A percentile compares a stretch with the other conserved stretches of the same genome.
Evolutionary conservation across 1,140 invertebrate species (phyloP).

Genomic region (Zaprionus kolodkinae): DNA sequence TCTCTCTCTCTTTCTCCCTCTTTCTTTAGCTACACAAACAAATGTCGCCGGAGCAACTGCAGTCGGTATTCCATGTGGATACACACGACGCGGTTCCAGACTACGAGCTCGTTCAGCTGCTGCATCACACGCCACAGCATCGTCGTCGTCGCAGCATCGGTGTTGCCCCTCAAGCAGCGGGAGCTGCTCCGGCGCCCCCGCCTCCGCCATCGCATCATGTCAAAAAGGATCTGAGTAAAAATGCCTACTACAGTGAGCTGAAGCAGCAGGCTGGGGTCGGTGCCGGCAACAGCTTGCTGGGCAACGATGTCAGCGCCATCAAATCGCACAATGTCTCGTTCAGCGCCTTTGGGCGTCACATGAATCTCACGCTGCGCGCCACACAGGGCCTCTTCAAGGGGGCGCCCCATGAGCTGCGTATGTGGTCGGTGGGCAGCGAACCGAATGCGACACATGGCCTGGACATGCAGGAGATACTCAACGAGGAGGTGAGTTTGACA

Average conservation of each 20-base stretch:
- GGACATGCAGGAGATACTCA: slow-evolving; percentile 89
- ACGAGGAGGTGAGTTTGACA: slow-evolving; percentile 70
- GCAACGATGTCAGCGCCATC: slow-evolving; percentile 81
- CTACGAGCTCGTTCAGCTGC: slow-evolving; percentile 86
- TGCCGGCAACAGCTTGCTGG: slow-evolving; percentile 45
- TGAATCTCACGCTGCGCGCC: slow-evolving; percentile 89
- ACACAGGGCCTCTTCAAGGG: slow-evolving; percentile 90
- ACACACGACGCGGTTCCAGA: slow-evolving; percentile 88
- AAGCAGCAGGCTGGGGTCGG: slow-evolving; percentile 52
- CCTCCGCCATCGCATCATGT: slow-evolving; percentile 70
- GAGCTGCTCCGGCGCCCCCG: slow-evolving; percentile 11
- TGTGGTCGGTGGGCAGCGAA: slow-evolving; percentile 90
- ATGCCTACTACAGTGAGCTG: slow-evolving; percentile 79
- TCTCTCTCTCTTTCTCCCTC: slow-evolving; percentile 13
- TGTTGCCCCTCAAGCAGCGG: slow-evolving; percentile 42
- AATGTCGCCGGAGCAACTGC: slow-evolving; percentile 92
- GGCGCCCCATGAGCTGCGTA: slow-evolving; percentile 87
- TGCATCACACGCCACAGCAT: slow-evolving; percentile 84
- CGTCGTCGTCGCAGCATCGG: slow-evolving; percentile 79
- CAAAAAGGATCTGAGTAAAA: slow-evolving; percentile 84
- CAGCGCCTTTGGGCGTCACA: slow-evolving; percentile 90
- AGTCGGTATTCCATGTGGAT: slow-evolving; percentile 92
- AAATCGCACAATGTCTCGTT: slow-evolving; percentile 89
- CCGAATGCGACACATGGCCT: slow-evolving; percentile 89
- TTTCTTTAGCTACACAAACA: slow-evolving; percentile 90